A percentile compares a stretch with the other conserved stretches of the same genome.
Conservation (phyloP, 2,888 invertebrate genomes). For the Drosophila basisetae region DNA sequence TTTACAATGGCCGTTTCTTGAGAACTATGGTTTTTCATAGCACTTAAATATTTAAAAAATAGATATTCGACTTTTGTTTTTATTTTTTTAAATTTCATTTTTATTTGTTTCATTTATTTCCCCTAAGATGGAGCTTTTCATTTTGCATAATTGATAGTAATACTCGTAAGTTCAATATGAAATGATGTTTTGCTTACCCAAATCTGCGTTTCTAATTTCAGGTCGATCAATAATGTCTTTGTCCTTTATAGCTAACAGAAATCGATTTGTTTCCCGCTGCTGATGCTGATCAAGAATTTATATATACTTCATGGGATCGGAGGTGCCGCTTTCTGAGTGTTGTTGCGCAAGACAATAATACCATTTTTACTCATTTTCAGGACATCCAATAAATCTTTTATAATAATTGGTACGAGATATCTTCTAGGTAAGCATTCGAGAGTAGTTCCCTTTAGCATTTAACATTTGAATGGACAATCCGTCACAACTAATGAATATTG, state of each 20-base stretch:
- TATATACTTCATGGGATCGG: neutral
- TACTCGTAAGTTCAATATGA: neutral
- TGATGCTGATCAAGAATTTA: neutral
- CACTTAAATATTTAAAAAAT: neutral
- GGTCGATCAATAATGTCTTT: neutral
- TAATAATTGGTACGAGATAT: neutral
- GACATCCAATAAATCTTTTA: neutral
- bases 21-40: neutral
- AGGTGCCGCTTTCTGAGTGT: neutral
- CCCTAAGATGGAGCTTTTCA: neutral
- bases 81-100: neutral
- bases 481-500: conserved; percentile 31
- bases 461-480: neutral
- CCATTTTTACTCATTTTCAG: neutral
- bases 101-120: fast-evolving
- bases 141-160: neutral
- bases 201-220: neutral
- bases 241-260: neutral
- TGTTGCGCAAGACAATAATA: neutral
- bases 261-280: neutral
- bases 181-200: neutral
- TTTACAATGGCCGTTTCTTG: neutral
- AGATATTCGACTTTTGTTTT: neutral
- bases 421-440: neutral
- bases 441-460: neutral